Evolutionary conservation across 2,888 invertebrate species (phyloP).

Genomic region (Nemapogon koenigi): DNA sequence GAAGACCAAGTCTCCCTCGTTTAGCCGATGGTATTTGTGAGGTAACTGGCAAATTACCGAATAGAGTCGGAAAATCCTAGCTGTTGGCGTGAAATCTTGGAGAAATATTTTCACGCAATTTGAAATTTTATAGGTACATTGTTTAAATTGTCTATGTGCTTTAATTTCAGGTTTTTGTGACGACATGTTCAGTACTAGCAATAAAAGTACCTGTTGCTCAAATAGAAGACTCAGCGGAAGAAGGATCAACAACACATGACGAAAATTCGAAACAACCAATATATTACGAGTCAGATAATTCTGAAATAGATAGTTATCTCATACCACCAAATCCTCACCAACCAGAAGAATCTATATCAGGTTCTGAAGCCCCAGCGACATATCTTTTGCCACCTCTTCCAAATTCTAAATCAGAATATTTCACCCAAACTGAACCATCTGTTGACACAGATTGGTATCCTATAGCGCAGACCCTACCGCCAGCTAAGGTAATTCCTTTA

Average conservation of each 20-base stretch:
- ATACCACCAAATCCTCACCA: constrained; percentile 36
- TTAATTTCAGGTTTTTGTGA: constrained; percentile 34
- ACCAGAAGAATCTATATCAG: constrained; percentile 25
- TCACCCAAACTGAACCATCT: constrained; percentile 29
- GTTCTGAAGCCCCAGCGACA: constrained; percentile 35
- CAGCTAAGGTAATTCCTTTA: constrained; percentile 16
- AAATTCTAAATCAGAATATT: constrained; percentile 29
- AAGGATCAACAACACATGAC: constrained; percentile 18
- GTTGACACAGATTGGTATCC: constrained; percentile 52
- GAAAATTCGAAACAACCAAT: constrained; percentile 23
- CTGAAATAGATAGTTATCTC: constrained; percentile 35
- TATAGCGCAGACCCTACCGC: constrained; percentile 27
- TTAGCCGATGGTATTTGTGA: no score
- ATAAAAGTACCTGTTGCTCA: constrained; percentile 36
- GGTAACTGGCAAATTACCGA: no score
- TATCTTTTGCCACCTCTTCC: constrained; percentile 40
- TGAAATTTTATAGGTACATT: neutral
- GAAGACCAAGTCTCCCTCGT: no score
- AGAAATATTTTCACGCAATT: no score
- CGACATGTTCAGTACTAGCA: constrained; percentile 26
- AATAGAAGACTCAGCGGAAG: constrained; percentile 19
- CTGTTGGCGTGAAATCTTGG: no score
- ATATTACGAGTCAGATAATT: constrained; percentile 33
- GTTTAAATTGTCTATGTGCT: constrained; percentile 2
- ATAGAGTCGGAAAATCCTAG: no score